Evolutionary conservation across 2,113 vertebrate species (phyloP), one percentile per base, ranked within the genome.

Genomic region (Acrocephalus arundinaceus): DNA sequence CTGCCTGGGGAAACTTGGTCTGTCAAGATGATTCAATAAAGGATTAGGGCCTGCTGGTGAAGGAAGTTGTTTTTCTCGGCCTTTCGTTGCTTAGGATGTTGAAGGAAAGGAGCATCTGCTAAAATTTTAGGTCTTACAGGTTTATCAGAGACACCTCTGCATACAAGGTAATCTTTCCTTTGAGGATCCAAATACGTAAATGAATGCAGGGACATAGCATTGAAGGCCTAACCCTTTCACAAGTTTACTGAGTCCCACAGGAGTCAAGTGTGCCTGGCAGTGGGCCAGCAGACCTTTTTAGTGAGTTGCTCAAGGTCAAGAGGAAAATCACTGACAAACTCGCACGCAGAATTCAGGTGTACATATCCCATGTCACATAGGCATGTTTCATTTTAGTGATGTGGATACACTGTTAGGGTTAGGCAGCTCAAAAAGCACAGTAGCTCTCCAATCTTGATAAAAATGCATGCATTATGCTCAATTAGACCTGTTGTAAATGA

Each of bases 301-400:
- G 28, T 27, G 48, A 73, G 66, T 33, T 81, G 37, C 21, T n/a
- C 37, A 83, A 91, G 81, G 84, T 87, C 78, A 76, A 66, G 58
- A 78, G 19, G 89, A 85, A 91, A 90, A 87, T 35, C 62, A 51
- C 7, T 22, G 35, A 23, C 52, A 79, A 89, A 68, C 7, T 62
- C 0, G 0, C 4, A 0, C 33, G 76, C 25, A 66, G 70, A 82
- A 81, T 68, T 67, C 45, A 65, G 39, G 8, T 59, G 35, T 45
- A 20, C 10, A 2, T 31, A 39, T 20, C 43, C 51, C 6, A 1
- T 2, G 0, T 39, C 7, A 1, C 48, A 21, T 0, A 15, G 23
- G 10, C 17, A 30, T 12, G 1, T 27, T 70, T 51, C 35, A 25
- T 77, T 62, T n/a, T 48, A 33, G 19, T 46, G 17, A 15, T 68